These are phyloP conservation scores for Eidolon dupreanum DNA, from an alignment of 2,797 vertebrate genomes.

Conservation along the genomic window DNA sequence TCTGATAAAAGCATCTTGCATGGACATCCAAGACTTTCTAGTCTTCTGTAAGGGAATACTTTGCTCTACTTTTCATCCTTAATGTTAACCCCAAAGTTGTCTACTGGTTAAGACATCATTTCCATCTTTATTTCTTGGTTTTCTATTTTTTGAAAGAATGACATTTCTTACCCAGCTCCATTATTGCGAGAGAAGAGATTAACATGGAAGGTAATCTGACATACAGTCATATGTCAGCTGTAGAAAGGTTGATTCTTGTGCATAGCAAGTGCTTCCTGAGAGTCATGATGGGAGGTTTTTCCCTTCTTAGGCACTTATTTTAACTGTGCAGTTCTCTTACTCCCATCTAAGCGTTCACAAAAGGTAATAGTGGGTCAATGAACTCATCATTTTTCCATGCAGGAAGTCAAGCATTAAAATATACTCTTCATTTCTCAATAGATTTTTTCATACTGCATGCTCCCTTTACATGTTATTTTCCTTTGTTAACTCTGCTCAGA, in stretches of 20 bases:
- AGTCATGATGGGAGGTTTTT: not conserved
- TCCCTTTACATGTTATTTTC: not conserved
- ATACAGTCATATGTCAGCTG: not conserved
- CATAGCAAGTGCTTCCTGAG: not conserved
- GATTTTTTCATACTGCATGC: not conserved
- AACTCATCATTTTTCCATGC: not conserved
- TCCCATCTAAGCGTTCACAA: not conserved
- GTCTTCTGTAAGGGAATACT: constrained; percentile 1
- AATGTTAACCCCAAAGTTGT: not conserved
- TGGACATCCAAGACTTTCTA: not conserved
- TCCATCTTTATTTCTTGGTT: not conserved
- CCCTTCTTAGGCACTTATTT: not conserved
- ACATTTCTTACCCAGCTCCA: not conserved
- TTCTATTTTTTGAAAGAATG: not conserved
- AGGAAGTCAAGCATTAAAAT: not conserved
- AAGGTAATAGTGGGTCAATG: not conserved
- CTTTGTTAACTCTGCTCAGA: constrained; percentile 48
- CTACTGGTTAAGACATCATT: not conserved
- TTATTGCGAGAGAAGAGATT: not conserved
- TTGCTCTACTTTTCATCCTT: not conserved
- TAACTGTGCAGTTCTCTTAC: not conserved
- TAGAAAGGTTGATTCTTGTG: not conserved
- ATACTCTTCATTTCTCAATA: not conserved
- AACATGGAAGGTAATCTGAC: not conserved
- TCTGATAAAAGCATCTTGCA: constrained; percentile 59